These are phyloP conservation scores for Natator depressus DNA, from an alignment of 2,113 vertebrate genomes.

Conservation along the genomic window DNA sequence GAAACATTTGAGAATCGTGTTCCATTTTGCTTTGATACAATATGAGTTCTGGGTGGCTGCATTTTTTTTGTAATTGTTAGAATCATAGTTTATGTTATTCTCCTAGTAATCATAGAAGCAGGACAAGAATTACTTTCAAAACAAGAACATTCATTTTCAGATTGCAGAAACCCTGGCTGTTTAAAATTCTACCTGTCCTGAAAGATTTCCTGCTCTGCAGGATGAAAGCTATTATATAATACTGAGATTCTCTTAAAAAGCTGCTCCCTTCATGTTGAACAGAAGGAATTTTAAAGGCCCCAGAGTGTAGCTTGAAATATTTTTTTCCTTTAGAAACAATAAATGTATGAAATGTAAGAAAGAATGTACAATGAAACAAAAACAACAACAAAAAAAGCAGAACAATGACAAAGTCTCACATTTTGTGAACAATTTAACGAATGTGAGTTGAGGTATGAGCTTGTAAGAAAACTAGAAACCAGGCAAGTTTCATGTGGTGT, in stretches of 20 bases:
- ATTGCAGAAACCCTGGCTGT: not conserved
- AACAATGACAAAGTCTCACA: not conserved
- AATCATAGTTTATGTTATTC: not conserved
- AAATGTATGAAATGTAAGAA: not conserved
- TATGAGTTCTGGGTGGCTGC: not conserved
- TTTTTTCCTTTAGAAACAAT: not conserved
- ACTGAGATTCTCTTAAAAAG: not conserved
- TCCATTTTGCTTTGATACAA: not conserved
- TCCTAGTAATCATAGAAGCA: not conserved
- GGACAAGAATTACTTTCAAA: constrained; percentile 17
- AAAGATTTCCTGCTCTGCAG: not conserved
- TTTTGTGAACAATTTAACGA: not conserved
- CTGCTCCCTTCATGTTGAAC: not conserved
- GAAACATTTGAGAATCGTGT: not conserved
- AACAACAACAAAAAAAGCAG: not conserved
- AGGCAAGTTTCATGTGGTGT: not conserved
- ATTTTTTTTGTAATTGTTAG: not conserved
- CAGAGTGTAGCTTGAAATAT: not conserved
- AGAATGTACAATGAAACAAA: not conserved
- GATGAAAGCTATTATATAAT: not conserved
- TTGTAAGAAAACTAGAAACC: not conserved
- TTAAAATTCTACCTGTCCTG: not conserved
- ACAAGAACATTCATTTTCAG: not conserved
- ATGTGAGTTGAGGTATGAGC: not conserved
- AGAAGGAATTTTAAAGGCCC: not conserved